Evolutionary conservation across 2,797 vertebrate genomes (phyloP), one percentile per base, ranked within the genome.

Genomic region (Novumbra hubbsi): DNA sequence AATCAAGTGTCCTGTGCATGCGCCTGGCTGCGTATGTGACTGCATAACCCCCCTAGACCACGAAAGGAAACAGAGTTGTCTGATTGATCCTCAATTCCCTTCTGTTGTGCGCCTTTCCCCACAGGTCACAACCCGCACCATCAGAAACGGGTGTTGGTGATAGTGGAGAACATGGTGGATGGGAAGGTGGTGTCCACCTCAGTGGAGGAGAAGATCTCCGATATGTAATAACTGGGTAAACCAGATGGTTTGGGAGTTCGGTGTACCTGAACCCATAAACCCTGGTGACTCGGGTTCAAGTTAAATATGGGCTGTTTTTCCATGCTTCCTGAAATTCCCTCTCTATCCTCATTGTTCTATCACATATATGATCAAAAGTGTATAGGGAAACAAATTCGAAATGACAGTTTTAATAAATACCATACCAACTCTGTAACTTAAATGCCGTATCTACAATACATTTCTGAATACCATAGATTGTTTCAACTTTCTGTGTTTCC

Each of bases 71-170:
- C 11, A 4, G 9, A 45, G 14, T 45, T 45, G 3, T 12, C 5
- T 3, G 41, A 45, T 45, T 45, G 41, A 45, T 45, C 12, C 8
- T 45, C 3, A 27, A 4, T 73, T 2, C 4, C 19, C 15, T 41
- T 45, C 38, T 41, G n/a, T 52, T 62, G 4, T 28, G 19, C 71
- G 21, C 45, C 24, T 64, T 21, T 49, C 34, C 8, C 52, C 71
- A 32, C 76, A 92, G 92, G 84, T 73, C 14, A 63, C 12, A 89
- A 85, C 65, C 88, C 84, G 9, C 85, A 85, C 55, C 1, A 89
- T 0, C 90, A 93, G 86, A 86, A 81, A 74, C 74, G 88, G 28
- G 86, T 88, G 80, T 92, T 77, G 85, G 78, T 81, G 78, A 91
- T 92, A 2, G 72, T 83, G 64, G 90, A 93, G 79, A 71, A 91